Conservation (phyloP, 2,888 invertebrate genomes). For the Drosophila neonasuta region DNA sequence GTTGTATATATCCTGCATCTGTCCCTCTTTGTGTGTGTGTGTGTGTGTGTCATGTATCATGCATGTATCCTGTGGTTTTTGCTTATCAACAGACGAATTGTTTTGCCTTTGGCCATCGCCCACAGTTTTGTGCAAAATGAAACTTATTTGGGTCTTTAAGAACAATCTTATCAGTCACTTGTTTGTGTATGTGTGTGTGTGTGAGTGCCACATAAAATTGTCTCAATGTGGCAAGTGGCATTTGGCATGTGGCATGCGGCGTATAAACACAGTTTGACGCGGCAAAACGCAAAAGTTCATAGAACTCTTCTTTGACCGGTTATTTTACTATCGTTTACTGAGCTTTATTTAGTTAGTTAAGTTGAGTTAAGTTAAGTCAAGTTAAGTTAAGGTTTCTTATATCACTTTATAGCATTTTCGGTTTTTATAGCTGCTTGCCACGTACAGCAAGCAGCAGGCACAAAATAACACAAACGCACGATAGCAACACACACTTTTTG, state of each 20-base stretch:
- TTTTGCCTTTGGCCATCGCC: conserved; percentile 1
- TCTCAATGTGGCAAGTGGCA: conserved; percentile 39
- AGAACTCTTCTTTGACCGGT: conserved; percentile 38
- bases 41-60: conserved; percentile 20
- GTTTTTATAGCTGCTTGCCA: conserved; percentile 54
- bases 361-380: conserved; percentile 12
- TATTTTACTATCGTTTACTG: conserved; percentile 30
- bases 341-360: conserved; percentile 25
- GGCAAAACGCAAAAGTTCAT: conserved; percentile 39
- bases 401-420: conserved; percentile 36
- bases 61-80: conserved; percentile 13
- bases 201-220: conserved; percentile 31
- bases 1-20: conserved; percentile 7
- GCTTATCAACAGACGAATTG: conserved; percentile 10
- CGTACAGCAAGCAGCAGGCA: conserved; percentile 48
- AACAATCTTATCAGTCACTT: conserved; percentile 9
- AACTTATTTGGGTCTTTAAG: conserved; percentile 6
- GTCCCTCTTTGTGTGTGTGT: neutral
- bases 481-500: neutral
- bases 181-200: neutral
- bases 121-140: conserved; percentile 5
- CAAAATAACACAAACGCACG: conserved; percentile 17
- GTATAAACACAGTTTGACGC: conserved; percentile 27
- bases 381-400: conserved; percentile 28
- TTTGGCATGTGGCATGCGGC: conserved; percentile 12